A percentile compares a stretch with the other conserved stretches of the same genome.
Conservation (phyloP, 2,113 vertebrate genomes). For the Tonatia bakeri region DNA sequence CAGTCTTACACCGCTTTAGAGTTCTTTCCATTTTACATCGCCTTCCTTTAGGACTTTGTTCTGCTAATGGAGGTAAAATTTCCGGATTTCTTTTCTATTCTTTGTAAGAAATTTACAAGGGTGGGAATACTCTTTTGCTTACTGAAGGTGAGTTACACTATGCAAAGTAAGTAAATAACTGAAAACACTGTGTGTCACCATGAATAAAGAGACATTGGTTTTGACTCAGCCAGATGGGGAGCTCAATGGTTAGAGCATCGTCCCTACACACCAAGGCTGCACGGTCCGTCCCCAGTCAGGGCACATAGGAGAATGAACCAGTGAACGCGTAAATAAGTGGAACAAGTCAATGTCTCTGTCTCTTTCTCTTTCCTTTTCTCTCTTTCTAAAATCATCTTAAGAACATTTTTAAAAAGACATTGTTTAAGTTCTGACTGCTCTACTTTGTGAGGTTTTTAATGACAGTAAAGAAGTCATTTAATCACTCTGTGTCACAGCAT, state of each 20-base stretch:
- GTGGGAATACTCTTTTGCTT: not conserved
- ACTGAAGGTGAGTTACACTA: not conserved
- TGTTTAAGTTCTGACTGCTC: not conserved
- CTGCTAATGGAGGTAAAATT: not conserved
- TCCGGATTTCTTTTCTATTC: not conserved
- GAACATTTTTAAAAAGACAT: not conserved
- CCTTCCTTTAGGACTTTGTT: not conserved
- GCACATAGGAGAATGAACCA: too few relatives aligned
- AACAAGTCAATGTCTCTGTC: too few relatives aligned
- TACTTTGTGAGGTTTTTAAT: not conserved
- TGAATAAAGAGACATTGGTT: not conserved
- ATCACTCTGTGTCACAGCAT: not conserved
- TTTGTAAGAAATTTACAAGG: not conserved
- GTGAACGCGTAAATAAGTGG: too few relatives aligned
- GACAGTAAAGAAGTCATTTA: not conserved
- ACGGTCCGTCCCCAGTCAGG: too few relatives aligned
- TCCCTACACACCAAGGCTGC: too few relatives aligned
- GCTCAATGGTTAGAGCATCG: too few relatives aligned
- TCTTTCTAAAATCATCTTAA: too few relatives aligned
- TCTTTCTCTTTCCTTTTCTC: too few relatives aligned
- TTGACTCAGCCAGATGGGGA: too few relatives aligned
- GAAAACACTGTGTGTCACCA: not conserved
- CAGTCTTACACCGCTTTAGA: not conserved
- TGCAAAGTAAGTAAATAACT: not conserved
- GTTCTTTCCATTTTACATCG: not conserved